A percentile compares a stretch with the other conserved stretches of the same genome.
phyloP scores from a whole-genome alignment of 53 echinoderm and acorn worm species.

The Pentamera pediparva region DNA sequence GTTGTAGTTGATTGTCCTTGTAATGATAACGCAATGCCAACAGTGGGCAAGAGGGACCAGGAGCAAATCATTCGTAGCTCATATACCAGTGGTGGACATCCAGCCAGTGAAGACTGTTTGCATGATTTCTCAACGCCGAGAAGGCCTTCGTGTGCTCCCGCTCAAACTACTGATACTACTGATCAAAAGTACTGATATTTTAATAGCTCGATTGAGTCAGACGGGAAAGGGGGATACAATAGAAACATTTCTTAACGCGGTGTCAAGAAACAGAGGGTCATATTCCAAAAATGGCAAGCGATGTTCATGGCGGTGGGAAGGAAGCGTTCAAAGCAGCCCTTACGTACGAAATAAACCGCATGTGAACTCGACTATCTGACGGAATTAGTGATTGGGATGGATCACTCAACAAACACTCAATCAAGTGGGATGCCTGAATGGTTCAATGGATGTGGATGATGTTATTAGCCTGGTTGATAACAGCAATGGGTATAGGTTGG shows the following conservation, averaged over 20 bases:
- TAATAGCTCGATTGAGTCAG: not conserved
- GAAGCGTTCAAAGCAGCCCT: slow-evolving; percentile 5
- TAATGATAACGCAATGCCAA: no score
- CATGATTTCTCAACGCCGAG: not conserved
- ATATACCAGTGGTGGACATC: no score
- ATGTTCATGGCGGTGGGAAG: not conserved
- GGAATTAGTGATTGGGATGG: no score
- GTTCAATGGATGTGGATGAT: slow-evolving; percentile 12
- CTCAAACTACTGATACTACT: no score
- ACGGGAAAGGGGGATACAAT: not conserved
- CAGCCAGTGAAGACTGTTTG: no score
- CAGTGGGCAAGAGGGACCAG: no score
- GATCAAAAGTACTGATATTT: not conserved
- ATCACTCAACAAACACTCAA: no score
- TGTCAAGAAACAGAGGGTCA: not conserved
- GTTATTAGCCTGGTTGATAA: slow-evolving; percentile 17
- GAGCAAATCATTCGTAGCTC: no score
- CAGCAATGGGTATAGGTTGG: not conserved
- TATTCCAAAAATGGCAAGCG: not conserved
- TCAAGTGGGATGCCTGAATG: no score
- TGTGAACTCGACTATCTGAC: not conserved
- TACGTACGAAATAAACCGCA: not conserved
- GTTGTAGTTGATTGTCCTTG: no score
- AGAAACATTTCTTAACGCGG: not conserved
- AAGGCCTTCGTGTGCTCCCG: not conserved